These are phyloP conservation scores for Mylabris sibirica DNA, from an alignment of 2,888 invertebrate genomes.

Conservation along the genomic window DNA sequence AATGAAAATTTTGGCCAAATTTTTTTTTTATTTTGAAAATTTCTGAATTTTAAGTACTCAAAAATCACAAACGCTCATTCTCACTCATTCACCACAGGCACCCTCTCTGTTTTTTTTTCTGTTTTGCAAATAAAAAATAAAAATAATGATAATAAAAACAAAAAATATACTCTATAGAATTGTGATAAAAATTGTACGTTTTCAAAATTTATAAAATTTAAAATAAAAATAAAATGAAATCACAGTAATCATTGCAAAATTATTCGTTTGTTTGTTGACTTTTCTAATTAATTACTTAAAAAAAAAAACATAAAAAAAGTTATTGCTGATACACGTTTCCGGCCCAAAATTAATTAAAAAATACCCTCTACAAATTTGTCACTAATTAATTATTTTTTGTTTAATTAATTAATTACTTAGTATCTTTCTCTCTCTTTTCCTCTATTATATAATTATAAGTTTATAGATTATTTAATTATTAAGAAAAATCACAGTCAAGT, in stretches of 20 bases:
- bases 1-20: not conserved
- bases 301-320: constrained; percentile 25
- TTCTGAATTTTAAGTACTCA: not conserved
- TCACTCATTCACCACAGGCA: not conserved
- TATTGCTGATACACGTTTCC: constrained; percentile 9
- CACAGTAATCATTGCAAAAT: constrained; percentile 35
- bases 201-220: constrained; percentile 22
- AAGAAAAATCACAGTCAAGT: constrained; percentile 10
- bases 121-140: not conserved
- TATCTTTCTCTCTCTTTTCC: not conserved
- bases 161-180: constrained; percentile 12
- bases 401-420: not conserved
- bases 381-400: not conserved
- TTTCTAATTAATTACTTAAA: constrained; percentile 10
- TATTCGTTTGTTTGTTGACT: constrained; percentile 19
- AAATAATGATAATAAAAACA: constrained; percentile 1
- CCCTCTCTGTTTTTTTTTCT: not conserved
- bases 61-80: not conserved
- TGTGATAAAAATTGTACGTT: constrained; percentile 22
- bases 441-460: not conserved
- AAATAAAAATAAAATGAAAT: constrained; percentile 25
- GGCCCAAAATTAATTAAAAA: not conserved
- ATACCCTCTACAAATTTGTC: not conserved
- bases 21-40: too few species aligned
- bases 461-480: not conserved